Evolutionary conservation across 2,113 vertebrate species (phyloP).

Genomic region (Myotis lucifugus): DNA sequence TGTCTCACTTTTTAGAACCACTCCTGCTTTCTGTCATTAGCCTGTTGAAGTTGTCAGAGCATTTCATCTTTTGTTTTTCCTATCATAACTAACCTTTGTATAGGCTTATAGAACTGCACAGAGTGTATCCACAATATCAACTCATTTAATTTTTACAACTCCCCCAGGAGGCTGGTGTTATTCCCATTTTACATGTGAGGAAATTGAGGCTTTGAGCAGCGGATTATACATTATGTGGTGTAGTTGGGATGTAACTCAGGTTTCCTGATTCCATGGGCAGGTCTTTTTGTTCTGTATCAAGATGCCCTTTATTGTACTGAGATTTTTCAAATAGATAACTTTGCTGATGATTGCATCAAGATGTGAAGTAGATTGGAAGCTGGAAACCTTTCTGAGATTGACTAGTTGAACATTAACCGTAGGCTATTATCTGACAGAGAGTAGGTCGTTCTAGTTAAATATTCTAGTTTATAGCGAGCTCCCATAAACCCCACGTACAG

Average conservation of each 20-base stretch:
- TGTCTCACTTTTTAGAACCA: background rate
- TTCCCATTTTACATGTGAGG: conserved; percentile 47
- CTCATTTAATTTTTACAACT: conserved; percentile 18
- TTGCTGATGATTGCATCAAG: conserved; percentile 35
- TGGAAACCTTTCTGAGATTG: conserved; percentile 56
- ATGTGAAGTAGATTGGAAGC: conserved; percentile 46
- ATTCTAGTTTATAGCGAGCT: conserved; percentile 63
- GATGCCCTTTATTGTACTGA: background rate
- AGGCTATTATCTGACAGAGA: conserved; percentile 69
- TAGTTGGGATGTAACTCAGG: background rate
- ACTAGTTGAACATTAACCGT: conserved; percentile 77
- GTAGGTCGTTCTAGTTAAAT: conserved; percentile 71
- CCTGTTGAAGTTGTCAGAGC: background rate
- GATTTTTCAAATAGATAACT: conserved; percentile 22
- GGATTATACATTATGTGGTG: background rate
- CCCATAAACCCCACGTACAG: conserved; percentile 65
- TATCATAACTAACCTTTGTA: background rate
- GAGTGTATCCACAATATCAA: background rate
- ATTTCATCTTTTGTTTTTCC: background rate
- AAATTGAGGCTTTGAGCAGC: background rate
- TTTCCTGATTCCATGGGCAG: background rate
- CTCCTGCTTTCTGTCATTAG: conserved; percentile 24
- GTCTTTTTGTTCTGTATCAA: background rate
- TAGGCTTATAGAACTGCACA: background rate
- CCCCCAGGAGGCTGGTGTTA: background rate